phyloP scores from a whole-genome alignment of 2,797 vertebrate genomes.

The Molothrus aeneus region DNA sequence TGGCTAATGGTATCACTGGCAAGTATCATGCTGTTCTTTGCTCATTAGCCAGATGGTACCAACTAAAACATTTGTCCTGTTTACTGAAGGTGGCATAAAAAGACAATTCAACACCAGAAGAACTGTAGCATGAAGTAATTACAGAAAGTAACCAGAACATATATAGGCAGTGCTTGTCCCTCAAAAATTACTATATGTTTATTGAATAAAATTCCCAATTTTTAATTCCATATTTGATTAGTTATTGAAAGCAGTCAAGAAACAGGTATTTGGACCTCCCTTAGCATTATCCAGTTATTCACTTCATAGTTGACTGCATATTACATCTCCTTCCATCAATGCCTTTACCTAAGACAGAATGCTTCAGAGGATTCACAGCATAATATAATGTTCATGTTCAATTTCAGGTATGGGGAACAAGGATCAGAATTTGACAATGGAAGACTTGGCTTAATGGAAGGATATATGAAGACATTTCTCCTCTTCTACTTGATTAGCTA shows the following conservation, averaged over 20 bases:
- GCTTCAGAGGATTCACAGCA: not conserved
- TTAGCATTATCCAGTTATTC: not conserved
- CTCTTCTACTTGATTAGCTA: not conserved
- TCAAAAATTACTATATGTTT: not conserved
- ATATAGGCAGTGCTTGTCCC: not conserved
- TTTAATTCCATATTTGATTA: not conserved
- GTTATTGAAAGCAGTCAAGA: not conserved
- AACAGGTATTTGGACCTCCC: not conserved
- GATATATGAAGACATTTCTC: not conserved
- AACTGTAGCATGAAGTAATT: not conserved
- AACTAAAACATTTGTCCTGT: not conserved
- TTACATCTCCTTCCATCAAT: not conserved
- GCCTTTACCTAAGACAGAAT: not conserved
- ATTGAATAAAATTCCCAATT: not conserved
- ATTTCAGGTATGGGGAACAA: not conserved
- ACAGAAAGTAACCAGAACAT: not conserved
- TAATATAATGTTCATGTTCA: not conserved
- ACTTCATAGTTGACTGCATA: not conserved
- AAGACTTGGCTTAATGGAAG: not conserved
- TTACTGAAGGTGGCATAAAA: not conserved
- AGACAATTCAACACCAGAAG: not conserved
- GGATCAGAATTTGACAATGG: not conserved
- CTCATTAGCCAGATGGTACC: not conserved
- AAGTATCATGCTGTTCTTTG: constrained; percentile 10
- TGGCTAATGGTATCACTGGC: not conserved